Conservation (phyloP, 2,888 invertebrate genomes). For the Epirrhoe tristata region DNA sequence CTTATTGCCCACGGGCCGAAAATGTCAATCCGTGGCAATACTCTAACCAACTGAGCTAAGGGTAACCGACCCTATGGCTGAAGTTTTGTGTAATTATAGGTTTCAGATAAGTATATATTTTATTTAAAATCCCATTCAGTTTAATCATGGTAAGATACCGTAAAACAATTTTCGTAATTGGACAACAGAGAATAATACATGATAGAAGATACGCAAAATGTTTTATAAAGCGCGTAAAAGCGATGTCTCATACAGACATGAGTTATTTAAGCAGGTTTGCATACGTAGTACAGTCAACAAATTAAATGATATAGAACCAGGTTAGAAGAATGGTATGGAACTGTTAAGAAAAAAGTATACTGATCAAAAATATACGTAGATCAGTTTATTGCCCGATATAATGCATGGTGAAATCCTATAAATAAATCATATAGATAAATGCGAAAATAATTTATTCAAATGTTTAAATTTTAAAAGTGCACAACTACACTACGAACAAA, state of each 20-base stretch:
- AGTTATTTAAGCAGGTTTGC: not conserved
- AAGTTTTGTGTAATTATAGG: not conserved
- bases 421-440: too few relatives aligned
- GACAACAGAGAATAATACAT: slow-evolving; percentile 54
- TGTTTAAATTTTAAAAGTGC: too few relatives aligned
- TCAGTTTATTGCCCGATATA: too few relatives aligned
- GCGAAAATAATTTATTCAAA: too few relatives aligned
- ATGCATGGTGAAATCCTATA: too few relatives aligned
- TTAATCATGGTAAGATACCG: slow-evolving; percentile 41
- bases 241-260: slow-evolving; percentile 35
- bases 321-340: not conserved
- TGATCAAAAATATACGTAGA: too few relatives aligned
- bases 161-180: slow-evolving; percentile 58
- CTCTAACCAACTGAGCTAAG: too few relatives aligned
- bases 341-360: not conserved
- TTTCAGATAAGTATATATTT: not conserved
- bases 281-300: not conserved
- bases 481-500: too few relatives aligned
- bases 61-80: too few relatives aligned
- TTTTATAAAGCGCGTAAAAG: slow-evolving; percentile 47
- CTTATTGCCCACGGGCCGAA: too few relatives aligned
- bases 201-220: slow-evolving; percentile 45
- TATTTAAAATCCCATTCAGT: not conserved
- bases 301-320: not conserved
- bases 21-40: too few relatives aligned